Conservation (phyloP, 1,140 invertebrate species). For the Meloidogyne chitwoodi region DNA sequence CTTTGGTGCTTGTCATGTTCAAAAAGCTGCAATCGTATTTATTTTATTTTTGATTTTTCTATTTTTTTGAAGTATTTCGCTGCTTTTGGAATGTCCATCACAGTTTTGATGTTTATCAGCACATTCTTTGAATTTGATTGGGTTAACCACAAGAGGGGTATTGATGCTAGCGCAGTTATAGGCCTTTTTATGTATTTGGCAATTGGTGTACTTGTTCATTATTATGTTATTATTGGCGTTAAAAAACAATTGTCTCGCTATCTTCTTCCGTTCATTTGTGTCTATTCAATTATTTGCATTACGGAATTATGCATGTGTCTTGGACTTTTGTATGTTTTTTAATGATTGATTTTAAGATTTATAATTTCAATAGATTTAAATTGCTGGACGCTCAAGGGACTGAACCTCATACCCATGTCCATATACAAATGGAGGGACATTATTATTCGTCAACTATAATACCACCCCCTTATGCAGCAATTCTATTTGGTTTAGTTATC, state of each 20-base stretch:
- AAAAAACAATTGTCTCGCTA: slow-evolving; percentile 39
- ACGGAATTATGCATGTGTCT: slow-evolving; percentile 34
- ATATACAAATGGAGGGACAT: neutral
- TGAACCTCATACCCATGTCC: neutral
- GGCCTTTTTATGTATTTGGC: slow-evolving; percentile 49
- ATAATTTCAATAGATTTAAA: neutral
- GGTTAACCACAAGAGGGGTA: slow-evolving; percentile 51
- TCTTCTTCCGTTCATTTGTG: slow-evolving; percentile 54
- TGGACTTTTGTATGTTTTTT: slow-evolving; percentile 31
- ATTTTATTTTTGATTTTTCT: slow-evolving; percentile 25
- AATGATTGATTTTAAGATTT: neutral
- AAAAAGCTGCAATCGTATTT: slow-evolving; percentile 47
- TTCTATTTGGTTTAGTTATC: slow-evolving; percentile 30
- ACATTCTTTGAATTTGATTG: slow-evolving; percentile 58
- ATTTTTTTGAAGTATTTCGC: slow-evolving; percentile 45
- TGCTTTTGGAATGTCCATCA: slow-evolving; percentile 51
- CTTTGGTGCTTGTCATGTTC: slow-evolving; percentile 44
- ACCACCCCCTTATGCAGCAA: slow-evolving; percentile 18
- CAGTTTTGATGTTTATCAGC: slow-evolving; percentile 49
- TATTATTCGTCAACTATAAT: neutral
- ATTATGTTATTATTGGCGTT: slow-evolving; percentile 50
- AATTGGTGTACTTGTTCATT: slow-evolving; percentile 45
- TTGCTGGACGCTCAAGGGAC: neutral
- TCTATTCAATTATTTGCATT: slow-evolving; percentile 45
- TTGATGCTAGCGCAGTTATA: slow-evolving; percentile 51